phyloP scores from a whole-genome alignment of 2,113 vertebrate species.

The Sula dactylatra region DNA sequence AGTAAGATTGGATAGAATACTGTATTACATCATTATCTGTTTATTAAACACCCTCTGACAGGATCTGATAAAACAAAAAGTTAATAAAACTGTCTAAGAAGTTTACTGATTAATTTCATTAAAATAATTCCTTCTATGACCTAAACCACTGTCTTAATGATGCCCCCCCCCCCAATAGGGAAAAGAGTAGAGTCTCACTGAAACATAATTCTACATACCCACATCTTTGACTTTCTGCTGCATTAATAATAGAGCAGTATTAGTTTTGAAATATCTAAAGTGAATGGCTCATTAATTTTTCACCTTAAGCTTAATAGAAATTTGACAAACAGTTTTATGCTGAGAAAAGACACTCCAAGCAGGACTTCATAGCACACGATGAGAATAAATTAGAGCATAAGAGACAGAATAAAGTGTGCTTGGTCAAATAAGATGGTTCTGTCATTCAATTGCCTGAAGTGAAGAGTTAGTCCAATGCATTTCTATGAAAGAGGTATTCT shows the following conservation, averaged over 20 bases:
- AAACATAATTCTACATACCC: not conserved
- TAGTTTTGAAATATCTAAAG: constrained; percentile 70
- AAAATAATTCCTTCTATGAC: not conserved
- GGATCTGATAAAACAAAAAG: not conserved
- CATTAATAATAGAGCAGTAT: constrained; percentile 62
- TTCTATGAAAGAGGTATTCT: not conserved
- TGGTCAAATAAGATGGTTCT: not conserved
- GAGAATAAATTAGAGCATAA: constrained; percentile 34
- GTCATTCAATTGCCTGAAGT: not conserved
- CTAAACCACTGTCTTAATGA: constrained; percentile 12
- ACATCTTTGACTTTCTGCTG: constrained; percentile 42
- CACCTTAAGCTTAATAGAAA: constrained; percentile 73
- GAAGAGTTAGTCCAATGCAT: not conserved
- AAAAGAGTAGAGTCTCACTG: not conserved
- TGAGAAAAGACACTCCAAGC: constrained; percentile 47
- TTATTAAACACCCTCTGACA: not conserved
- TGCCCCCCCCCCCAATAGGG: not conserved
- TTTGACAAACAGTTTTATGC: constrained; percentile 69
- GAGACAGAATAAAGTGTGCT: not conserved
- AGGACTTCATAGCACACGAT: constrained; percentile 7
- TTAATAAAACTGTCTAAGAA: not conserved
- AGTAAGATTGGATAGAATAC: not conserved
- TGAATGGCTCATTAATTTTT: constrained; percentile 76
- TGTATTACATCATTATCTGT: not conserved
- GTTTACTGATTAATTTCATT: constrained; percentile 11